phyloP scores from a whole-genome alignment of 2,888 invertebrate genomes.

The Leptinotarsa tumamoca region DNA sequence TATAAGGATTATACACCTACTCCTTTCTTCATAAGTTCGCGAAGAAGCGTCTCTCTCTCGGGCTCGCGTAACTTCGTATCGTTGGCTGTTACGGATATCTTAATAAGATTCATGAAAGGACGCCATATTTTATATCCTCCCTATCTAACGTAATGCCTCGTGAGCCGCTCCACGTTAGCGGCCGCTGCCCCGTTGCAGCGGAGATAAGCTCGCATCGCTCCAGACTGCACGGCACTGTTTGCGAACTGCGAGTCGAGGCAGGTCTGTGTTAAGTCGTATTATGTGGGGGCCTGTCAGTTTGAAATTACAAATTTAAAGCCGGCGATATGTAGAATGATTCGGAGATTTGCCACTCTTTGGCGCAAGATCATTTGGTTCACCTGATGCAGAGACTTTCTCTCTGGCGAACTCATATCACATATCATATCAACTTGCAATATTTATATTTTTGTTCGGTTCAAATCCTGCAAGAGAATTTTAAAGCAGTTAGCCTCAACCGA shows the following conservation, averaged over 20 bases:
- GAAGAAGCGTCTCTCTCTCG: conserved; percentile 54
- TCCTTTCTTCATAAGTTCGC: conserved; percentile 70
- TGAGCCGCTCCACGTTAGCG: conserved; percentile 57
- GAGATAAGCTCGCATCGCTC: conserved; percentile 58
- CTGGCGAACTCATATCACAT: too few species aligned
- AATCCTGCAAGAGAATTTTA: too few species aligned
- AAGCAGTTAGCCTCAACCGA: too few species aligned
- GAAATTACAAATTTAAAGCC: not conserved
- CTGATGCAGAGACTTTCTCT: too few species aligned
- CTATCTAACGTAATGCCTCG: conserved; percentile 66
- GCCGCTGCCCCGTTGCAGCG: conserved; percentile 54
- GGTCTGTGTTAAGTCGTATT: not conserved
- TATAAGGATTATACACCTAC: conserved; percentile 70
- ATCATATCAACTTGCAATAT: too few species aligned
- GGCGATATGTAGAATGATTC: not conserved
- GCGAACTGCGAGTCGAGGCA: not conserved
- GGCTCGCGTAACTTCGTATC: conserved; percentile 65
- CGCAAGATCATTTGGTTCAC: too few species aligned
- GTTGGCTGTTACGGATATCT: conserved; percentile 77
- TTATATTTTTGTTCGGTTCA: too few species aligned
- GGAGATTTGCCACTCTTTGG: not conserved
- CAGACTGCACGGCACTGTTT: conserved; percentile 51
- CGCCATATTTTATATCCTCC: conserved; percentile 83
- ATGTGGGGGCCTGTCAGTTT: not conserved
- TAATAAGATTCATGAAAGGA: conserved; percentile 88